Evolutionary conservation across 2,888 invertebrate genomes (phyloP).

Genomic region (Yponomeuta plumbellus): DNA sequence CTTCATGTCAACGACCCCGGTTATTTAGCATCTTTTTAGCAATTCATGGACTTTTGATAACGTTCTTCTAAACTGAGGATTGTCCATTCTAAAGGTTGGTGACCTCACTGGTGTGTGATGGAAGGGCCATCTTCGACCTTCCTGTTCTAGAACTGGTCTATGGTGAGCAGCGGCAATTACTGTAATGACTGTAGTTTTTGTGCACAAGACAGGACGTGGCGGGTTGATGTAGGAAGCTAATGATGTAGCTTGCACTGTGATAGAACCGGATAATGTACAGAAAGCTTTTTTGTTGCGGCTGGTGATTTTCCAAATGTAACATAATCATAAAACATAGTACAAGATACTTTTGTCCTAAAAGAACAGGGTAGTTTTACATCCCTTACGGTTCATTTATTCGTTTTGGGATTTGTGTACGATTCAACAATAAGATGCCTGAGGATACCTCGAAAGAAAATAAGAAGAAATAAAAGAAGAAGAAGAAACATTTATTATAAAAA

Average conservation of each 20-base stretch:
- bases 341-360: too few relatives aligned
- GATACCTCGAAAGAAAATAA: too few relatives aligned
- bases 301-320: too few relatives aligned
- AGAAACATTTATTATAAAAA: too few relatives aligned
- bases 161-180: background rate
- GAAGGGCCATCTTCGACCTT: background rate
- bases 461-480: too few relatives aligned
- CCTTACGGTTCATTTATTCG: too few relatives aligned
- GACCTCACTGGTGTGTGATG: background rate
- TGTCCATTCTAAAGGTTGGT: background rate
- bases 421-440: too few relatives aligned
- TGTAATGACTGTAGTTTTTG: background rate
- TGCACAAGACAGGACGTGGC: background rate
- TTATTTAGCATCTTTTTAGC: background rate
- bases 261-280: background rate
- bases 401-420: too few relatives aligned
- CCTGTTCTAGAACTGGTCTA: background rate
- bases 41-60: background rate
- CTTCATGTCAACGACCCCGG: background rate
- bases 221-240: background rate
- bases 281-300: too few relatives aligned
- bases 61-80: background rate
- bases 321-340: too few relatives aligned
- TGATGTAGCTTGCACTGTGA: background rate
- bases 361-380: too few relatives aligned